Base-by-base conservation (phyloP, 2,113 vertebrate genomes). In the Ophiodon elongatus region DNA sequence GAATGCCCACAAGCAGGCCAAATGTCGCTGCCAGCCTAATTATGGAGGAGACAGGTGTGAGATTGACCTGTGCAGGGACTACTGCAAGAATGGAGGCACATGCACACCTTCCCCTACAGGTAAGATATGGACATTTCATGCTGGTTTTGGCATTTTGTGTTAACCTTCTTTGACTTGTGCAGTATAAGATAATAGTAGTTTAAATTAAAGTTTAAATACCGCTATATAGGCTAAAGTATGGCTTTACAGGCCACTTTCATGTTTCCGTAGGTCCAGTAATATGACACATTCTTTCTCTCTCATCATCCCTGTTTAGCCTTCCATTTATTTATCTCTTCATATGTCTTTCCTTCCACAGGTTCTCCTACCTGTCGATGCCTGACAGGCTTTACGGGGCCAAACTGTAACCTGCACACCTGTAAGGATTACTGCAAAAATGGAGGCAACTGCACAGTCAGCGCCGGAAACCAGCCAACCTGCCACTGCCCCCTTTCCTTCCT, bases 11-110 rank as follows among this genome's bases (percentile, higher is more conserved):
- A 96, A 97, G 59, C 98, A 98, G 89, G 95, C 97, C 70, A 99
- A 99, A 90, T 99, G 98, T 89, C 98, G 96, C 80, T 99, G 98
- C 93, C 98, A 98, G 37, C 97, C 98, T 0, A 98, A 97, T 79
- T 99, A 98, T 78, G 95, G 95, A 41, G 98, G 98, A 0, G 97
- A 99, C 31, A 95, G 94, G 59, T 99, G 98, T 72, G 97, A 99
- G 92, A 91, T 96, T 1, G 97, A 99, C 92, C 98, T 99, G 94
- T 99, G 98, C 93, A 95, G 93, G 50, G 96, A 97, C 83, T 96
- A 98, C 91, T 99, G 98, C 91, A 97, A 95, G 89, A 99, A 99
- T 0, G 98, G 97, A 89, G 98, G 98, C 90, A 99, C 97, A 13
- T 99, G 98, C 6, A 96, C 97, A 0, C 97, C 98, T 23, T 99